Evolutionary conservation across 2,888 invertebrate genomes (phyloP).

Genomic region (Ectropis crepuscularia): DNA sequence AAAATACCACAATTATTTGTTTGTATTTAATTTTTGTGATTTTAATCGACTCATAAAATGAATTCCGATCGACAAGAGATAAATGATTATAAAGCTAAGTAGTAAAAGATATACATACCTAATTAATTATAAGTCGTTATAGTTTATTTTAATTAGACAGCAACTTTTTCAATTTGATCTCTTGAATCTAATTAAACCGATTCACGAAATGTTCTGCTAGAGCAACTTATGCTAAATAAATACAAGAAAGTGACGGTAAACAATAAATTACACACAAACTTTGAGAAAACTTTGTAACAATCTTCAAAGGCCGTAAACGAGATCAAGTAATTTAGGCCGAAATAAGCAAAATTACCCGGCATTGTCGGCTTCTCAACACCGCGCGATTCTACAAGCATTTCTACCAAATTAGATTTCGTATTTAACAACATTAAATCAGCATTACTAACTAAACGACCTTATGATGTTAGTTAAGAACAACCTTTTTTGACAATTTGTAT

Average conservation of each 20-base stretch:
- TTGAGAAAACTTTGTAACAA: slow-evolving; percentile 76
- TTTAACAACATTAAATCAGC: slow-evolving; percentile 54
- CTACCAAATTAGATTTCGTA: slow-evolving; percentile 61
- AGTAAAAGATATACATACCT: slow-evolving; percentile 11
- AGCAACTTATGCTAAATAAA: slow-evolving; percentile 69
- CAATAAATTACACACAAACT: slow-evolving; percentile 81
- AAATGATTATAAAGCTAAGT: background rate
- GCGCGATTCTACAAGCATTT: slow-evolving; percentile 63
- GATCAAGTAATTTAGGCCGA: slow-evolving; percentile 81
- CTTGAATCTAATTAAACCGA: slow-evolving; percentile 52
- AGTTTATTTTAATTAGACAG: slow-evolving; percentile 14
- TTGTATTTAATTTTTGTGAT: background rate
- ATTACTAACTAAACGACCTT: slow-evolving; percentile 42
- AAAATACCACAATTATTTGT: too few species aligned
- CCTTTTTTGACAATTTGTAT: slow-evolving; percentile 63
- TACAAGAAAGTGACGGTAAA: slow-evolving; percentile 75
- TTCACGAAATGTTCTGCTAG: slow-evolving; percentile 59
- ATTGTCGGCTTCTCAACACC: slow-evolving; percentile 72
- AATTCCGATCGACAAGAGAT: background rate
- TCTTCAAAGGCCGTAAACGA: slow-evolving; percentile 81
- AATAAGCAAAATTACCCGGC: slow-evolving; percentile 79
- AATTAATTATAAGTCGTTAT: slow-evolving; percentile 12
- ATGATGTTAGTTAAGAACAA: slow-evolving; percentile 50
- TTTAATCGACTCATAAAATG: slow-evolving; percentile 1
- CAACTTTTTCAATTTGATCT: slow-evolving; percentile 27